These are phyloP conservation scores for Arenaria interpres DNA, from an alignment of 2,113 vertebrate genomes.

Conservation along the genomic window DNA sequence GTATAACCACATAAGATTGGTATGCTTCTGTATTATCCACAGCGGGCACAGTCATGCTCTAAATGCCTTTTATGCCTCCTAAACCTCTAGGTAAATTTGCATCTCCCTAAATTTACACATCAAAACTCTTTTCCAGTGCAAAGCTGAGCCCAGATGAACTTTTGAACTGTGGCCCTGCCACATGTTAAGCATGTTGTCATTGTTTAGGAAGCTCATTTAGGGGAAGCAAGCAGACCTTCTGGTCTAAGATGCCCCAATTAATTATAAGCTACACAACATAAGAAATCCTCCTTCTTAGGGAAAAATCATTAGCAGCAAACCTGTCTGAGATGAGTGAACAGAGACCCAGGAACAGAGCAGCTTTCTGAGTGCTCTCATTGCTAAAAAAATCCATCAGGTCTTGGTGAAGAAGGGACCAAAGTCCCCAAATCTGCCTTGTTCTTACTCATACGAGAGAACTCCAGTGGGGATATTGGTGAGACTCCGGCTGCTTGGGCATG, in stretches of 20 bases:
- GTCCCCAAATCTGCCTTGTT: background rate
- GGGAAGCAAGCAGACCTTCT: conserved; percentile 9
- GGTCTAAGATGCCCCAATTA: conserved; percentile 17
- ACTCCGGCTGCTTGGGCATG: fast-evolving
- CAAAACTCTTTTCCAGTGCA: background rate
- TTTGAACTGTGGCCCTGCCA: background rate
- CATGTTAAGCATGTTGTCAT: background rate
- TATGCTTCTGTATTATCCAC: background rate
- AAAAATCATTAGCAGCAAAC: background rate
- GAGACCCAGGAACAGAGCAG: background rate
- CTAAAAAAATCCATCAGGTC: background rate
- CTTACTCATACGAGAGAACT: background rate
- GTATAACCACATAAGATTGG: background rate
- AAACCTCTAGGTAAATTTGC: background rate
- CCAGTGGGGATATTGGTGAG: fast-evolving
- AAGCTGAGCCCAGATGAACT: conserved; percentile 19
- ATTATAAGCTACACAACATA: background rate
- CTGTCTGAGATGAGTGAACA: background rate
- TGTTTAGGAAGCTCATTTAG: background rate
- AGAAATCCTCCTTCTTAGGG: conserved; percentile 8
- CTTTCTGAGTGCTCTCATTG: background rate
- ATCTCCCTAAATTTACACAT: background rate
- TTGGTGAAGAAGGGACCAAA: background rate
- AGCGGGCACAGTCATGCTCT: background rate
- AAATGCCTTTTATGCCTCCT: background rate